Base-by-base conservation (phyloP, 2,113 vertebrate species). In the Bostrychus sinensis region DNA sequence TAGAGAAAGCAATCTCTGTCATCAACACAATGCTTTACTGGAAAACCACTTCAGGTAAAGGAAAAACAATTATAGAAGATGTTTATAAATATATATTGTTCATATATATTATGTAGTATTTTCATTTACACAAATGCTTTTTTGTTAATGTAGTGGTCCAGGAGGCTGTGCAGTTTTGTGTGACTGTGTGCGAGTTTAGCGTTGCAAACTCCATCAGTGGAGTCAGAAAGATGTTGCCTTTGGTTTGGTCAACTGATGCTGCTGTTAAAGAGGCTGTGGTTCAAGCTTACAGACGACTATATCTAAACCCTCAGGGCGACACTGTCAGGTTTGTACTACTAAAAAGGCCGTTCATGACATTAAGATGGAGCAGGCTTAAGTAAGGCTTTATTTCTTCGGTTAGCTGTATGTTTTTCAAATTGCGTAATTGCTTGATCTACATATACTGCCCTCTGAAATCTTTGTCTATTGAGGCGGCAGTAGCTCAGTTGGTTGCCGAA, bases 161-260 rank as follows among this genome's bases (percentile, higher is more conserved):
- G 85, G 96, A 98, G 86, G 93, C 94, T 2, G 94, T 98, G 67
- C 94, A 98, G 82, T 99, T 99, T 87, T 98, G 96, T 57, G 96
- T 98, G 81, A 94, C 92, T 0, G 95, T 94, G 1, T 95, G 93
- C 0, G 90, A 97, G 81, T 99, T 98, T 77, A 92, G 93, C 2
- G 92, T 98, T 6, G 93, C 96, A 14, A 92, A 97, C 81, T 95
- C 96, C 0, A 69, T 98, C 37, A 84, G 84, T 1, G 96, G 96
- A 3, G 92, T 98, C 17, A 93, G 95, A 56, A 95, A 91, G 63
- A 97, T 99, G 96, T 88, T 99, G 34, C 96, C 96, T 0, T 91
- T 99, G 46, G 82, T 99, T 63, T 98, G 96, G 96, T 96, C 96
- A 0, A 94, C 95, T 28, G 96, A 98, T 28, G 77, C 92, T n/a